Conservation (phyloP, 2,797 vertebrate species). For the Anguilla megastoma region DNA sequence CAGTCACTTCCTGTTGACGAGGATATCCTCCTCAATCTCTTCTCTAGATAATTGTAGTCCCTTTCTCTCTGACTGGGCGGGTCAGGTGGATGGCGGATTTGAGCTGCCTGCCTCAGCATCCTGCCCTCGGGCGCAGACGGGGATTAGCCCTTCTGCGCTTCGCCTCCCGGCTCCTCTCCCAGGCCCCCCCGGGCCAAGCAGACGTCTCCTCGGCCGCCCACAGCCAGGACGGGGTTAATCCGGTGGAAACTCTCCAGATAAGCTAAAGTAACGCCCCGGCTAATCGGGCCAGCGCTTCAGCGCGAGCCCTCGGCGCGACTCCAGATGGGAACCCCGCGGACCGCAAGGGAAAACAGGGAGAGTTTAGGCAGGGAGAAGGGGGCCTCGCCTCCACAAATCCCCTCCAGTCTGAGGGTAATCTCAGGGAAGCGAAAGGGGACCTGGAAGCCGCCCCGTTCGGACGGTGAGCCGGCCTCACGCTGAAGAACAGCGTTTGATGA, state of each 20-base stretch:
- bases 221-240: conserved; percentile 39
- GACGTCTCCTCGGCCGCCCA: background rate
- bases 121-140: conserved; percentile 48
- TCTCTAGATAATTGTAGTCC: conserved; percentile 59
- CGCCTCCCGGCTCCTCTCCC: conserved; percentile 23
- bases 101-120: conserved; percentile 38
- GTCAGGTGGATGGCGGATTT: conserved; percentile 62
- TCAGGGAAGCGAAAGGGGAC: background rate
- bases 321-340: background rate
- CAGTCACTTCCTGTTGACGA: conserved; percentile 44
- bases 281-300: conserved; percentile 17
- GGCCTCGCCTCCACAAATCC: background rate
- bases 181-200: conserved; percentile 24
- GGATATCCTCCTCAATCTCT: conserved; percentile 52
- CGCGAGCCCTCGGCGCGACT: background rate
- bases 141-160: conserved; percentile 27
- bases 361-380: background rate
- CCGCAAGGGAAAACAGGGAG: conserved; percentile 6
- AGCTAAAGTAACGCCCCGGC: conserved; percentile 41
- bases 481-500: background rate
- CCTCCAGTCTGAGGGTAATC: background rate
- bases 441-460: background rate
- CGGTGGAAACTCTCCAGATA: conserved; percentile 50
- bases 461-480: background rate
- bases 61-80: conserved; percentile 62